Conservation (phyloP, 2,113 vertebrate species). For the Odontesthes bonariensis region DNA sequence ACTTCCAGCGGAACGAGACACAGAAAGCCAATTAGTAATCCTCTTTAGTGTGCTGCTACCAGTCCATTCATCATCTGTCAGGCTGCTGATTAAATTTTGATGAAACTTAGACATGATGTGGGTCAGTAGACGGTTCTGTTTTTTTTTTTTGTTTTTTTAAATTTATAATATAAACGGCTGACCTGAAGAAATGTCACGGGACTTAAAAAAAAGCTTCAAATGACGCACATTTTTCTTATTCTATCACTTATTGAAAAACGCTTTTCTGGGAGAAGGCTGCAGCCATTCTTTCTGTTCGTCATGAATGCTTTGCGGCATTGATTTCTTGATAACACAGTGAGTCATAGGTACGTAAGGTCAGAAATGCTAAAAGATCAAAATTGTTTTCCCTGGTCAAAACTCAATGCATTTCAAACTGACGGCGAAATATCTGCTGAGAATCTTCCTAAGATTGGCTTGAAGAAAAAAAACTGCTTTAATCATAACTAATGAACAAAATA, state of each 20-base stretch:
- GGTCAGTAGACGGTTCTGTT: conserved; percentile 10
- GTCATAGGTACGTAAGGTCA: too few species aligned
- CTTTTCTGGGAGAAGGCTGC: too few species aligned
- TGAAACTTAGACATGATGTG: conserved; percentile 16
- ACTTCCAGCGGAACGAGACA: background rate
- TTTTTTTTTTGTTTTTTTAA: background rate
- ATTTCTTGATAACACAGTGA: background rate
- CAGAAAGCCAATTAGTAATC: conserved; percentile 20
- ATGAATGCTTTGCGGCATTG: background rate
- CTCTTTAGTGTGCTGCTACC: conserved; percentile 13
- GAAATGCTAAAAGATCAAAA: too few species aligned
- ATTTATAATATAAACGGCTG: background rate
- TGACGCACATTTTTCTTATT: background rate
- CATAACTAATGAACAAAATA: too few species aligned
- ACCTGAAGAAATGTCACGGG: background rate
- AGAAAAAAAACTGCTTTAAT: too few species aligned
- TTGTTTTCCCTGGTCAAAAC: too few species aligned
- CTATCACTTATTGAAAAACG: background rate
- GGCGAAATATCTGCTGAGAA: too few species aligned
- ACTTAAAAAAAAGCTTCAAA: background rate
- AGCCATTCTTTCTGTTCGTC: background rate
- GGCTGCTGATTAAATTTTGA: conserved; percentile 28
- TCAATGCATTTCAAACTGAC: too few species aligned
- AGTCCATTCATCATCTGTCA: conserved; percentile 27
- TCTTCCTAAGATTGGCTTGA: too few species aligned